phyloP scores from a whole-genome alignment of 2,888 invertebrate species.

The Pseudeuparius sepicola region DNA sequence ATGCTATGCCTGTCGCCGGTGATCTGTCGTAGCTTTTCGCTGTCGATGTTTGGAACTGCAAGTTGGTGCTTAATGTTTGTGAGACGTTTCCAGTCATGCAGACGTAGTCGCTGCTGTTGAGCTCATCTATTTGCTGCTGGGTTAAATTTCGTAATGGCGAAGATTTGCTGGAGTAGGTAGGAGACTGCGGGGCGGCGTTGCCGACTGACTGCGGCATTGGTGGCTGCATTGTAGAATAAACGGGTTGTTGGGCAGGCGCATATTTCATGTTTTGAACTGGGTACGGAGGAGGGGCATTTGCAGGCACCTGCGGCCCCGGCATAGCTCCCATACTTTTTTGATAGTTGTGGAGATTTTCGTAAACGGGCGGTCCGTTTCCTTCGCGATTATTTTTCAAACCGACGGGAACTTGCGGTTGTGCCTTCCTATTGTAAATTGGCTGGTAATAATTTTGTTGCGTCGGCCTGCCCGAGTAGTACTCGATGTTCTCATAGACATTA shows the following conservation, averaged over 20 bases:
- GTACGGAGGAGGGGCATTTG: conserved; percentile 30
- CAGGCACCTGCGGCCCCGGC: conserved; percentile 38
- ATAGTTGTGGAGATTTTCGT: conserved; percentile 37
- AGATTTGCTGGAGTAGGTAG: conserved; percentile 19
- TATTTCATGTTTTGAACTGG: conserved; percentile 18
- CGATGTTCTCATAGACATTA: conserved; percentile 70
- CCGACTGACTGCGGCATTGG: conserved; percentile 22
- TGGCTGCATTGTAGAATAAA: conserved; percentile 34
- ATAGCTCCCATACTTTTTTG: conserved; percentile 31
- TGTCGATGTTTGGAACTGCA: conserved; percentile 38
- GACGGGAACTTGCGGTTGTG: conserved; percentile 72
- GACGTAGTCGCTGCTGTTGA: conserved; percentile 72
- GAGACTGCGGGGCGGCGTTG: conserved; percentile 24
- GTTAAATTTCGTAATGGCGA: conserved; percentile 28
- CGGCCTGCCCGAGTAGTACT: conserved; percentile 53
- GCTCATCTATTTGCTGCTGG: conserved; percentile 50
- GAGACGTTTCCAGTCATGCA: conserved; percentile 68
- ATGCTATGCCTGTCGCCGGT: conserved; percentile 40
- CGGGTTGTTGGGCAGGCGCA: conserved; percentile 27
- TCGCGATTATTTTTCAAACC: conserved; percentile 38
- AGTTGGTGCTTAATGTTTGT: conserved; percentile 41
- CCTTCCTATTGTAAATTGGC: conserved; percentile 51
- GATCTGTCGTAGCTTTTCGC: conserved; percentile 37
- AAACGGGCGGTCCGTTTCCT: conserved; percentile 45
- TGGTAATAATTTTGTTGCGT: conserved; percentile 47